Evolutionary conservation across 1,140 invertebrate species (phyloP), one percentile per base, ranked within the genome.

Genomic region (Melipona quadrifasciata): DNA sequence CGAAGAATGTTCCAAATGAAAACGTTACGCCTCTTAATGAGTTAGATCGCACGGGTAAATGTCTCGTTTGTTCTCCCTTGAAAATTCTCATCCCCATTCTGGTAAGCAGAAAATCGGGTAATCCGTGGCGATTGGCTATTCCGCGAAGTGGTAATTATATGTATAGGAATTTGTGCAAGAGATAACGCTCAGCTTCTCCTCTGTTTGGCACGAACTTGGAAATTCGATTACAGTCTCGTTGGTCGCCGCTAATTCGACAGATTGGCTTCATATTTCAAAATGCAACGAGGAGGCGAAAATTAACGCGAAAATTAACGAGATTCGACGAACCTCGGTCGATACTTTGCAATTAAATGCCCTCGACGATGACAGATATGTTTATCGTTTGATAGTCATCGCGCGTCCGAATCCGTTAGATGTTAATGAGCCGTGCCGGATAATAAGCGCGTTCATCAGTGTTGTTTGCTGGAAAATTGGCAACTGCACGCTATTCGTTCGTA

Each of bases 321-420:
- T 27, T 31, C n/a, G 47, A 21, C 19, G 17, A 0, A 5, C 5
- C 1, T 31, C 31, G 27, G 27, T 53, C 55, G 51, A 67, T 75
- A 67, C 14, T 61, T 61, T 14, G 19, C 34, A 61, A 72, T 75
- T 67, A 16, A 34, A 51, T 57, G 31, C n/a, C 24, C n/a, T 31
- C 1, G 31, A 31, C 47, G 80, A 67, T 65, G 80, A 71, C 27
- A 17, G 21, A 5, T 47, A n/a, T 74, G 39, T 67, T 82, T 55
- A 75, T 73, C 39, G 39, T 34, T 0, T 1, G 10, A 0, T 8
- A 27, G 16, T 16, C 31, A 31, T 31, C 17, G 17, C 14, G 67
- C 11, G 10, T 34, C 19, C 31, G 19, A 21, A 17, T 39, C 1
- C 1, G 1, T 34, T 1, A 0, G n/a, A 27, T 5, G 34, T 75